Conservation (phyloP, 2,888 invertebrate genomes). For the Spodoptera littoralis region DNA sequence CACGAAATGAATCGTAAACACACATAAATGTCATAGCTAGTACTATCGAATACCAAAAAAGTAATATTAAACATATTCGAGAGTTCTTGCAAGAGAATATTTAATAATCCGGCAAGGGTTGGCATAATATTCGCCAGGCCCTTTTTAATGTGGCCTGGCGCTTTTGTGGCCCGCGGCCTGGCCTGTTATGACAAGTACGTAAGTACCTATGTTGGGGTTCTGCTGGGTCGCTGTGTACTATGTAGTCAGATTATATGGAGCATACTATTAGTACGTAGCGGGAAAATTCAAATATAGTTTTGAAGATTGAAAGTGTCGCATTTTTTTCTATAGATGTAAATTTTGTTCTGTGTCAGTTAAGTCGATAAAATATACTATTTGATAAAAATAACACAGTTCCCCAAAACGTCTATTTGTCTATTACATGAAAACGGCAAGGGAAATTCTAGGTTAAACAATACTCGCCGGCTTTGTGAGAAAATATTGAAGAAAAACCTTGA, state of each 20-base stretch:
- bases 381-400: no score
- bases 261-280: constrained; percentile 15
- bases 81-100: constrained; percentile 66
- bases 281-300: constrained; percentile 9
- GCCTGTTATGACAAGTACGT: constrained; percentile 53
- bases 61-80: constrained; percentile 71
- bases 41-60: constrained; percentile 57
- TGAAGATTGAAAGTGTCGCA: constrained; percentile 18
- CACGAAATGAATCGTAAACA: constrained; percentile 7
- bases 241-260: constrained; percentile 27
- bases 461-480: no score
- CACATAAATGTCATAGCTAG: constrained; percentile 36
- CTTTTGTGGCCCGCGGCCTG: constrained; percentile 52
- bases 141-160: constrained; percentile 62
- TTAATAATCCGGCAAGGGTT: constrained; percentile 76
- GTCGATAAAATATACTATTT: no score
- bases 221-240: constrained; percentile 15
- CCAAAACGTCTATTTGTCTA: no score
- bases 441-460: no score
- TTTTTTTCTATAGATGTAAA: background rate
- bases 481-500: no score
- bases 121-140: constrained; percentile 70
- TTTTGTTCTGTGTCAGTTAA: background rate
- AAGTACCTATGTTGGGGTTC: constrained; percentile 38
- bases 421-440: no score